These are phyloP conservation scores for Anastatus disparis DNA, from an alignment of 1,140 invertebrate genomes.

Conservation along the genomic window DNA sequence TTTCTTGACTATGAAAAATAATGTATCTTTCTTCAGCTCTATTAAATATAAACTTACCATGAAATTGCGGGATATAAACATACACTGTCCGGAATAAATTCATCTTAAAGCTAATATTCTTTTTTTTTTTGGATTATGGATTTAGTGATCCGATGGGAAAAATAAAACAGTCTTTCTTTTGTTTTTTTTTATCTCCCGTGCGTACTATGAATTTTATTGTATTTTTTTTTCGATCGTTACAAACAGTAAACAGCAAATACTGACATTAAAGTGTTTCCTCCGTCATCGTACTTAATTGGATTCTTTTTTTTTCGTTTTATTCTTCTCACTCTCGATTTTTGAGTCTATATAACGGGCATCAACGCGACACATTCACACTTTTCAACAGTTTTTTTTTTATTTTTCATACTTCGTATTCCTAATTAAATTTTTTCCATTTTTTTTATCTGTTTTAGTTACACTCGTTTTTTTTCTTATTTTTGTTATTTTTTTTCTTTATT, in stretches of 20 bases:
- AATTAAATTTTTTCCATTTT: slow-evolving; percentile 12
- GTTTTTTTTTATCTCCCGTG: slow-evolving; percentile 33
- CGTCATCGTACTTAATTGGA: slow-evolving; percentile 19
- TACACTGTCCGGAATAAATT: no score
- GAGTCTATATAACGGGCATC: slow-evolving; percentile 15
- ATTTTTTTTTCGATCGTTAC: slow-evolving; percentile 58
- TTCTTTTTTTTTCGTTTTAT: no score
- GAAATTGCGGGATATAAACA: no score
- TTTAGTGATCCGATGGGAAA: slow-evolving; percentile 1
- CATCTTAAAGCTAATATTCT: no score
- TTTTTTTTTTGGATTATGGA: slow-evolving; percentile 9
- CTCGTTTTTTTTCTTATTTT: neutral
- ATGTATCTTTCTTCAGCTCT: no score
- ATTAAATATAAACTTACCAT: no score
- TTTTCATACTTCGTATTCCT: slow-evolving; percentile 26
- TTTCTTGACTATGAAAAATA: no score
- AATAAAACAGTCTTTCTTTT: slow-evolving; percentile 25
- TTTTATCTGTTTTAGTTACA: neutral
- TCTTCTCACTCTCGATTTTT: slow-evolving; percentile 36
- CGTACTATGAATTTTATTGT: slow-evolving; percentile 64
- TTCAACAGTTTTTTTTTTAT: slow-evolving; percentile 1
- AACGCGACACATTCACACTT: neutral
- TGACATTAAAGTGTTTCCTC: slow-evolving; percentile 49
- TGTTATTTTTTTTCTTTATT: neutral
- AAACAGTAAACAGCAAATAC: slow-evolving; percentile 65